Conservation (phyloP, 2,113 vertebrate genomes). For the Indicator indicator region DNA sequence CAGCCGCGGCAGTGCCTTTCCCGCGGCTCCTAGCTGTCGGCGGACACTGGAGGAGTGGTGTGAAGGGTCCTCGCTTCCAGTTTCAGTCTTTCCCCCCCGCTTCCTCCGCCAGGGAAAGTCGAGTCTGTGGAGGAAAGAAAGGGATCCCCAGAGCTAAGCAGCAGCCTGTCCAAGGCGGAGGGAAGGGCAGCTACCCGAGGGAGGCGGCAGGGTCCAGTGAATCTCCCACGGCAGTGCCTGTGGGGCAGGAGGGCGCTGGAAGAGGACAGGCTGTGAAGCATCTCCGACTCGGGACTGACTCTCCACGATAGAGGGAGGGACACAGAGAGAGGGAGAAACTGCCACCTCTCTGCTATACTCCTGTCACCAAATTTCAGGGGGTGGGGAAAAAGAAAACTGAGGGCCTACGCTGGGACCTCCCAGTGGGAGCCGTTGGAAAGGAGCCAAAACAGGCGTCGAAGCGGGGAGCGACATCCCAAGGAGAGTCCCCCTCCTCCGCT, state of each 20-base stretch:
- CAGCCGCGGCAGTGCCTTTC: neutral
- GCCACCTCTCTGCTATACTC: neutral
- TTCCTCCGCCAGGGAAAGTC: neutral
- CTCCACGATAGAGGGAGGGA: neutral
- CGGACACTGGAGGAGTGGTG: neutral
- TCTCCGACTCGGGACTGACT: neutral
- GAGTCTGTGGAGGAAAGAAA: neutral
- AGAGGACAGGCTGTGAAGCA: neutral
- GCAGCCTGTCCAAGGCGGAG: neutral
- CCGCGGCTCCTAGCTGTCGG: neutral
- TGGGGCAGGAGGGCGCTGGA: neutral
- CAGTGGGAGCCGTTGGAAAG: slow-evolving; percentile 1
- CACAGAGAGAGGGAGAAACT: neutral
- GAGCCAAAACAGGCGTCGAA: neutral
- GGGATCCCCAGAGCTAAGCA: neutral
- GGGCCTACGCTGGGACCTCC: slow-evolving; percentile 1
- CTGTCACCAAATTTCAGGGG: neutral
- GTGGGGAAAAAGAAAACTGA: neutral
- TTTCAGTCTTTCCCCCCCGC: neutral
- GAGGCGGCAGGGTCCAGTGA: neutral
- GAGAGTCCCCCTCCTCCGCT: neutral
- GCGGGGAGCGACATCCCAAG: neutral
- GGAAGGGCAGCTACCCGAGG: neutral
- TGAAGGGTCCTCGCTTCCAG: neutral
- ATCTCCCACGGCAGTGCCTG: neutral